phyloP scores from a whole-genome alignment of 2,113 vertebrate genomes.

The Tragulus kanchil region DNA sequence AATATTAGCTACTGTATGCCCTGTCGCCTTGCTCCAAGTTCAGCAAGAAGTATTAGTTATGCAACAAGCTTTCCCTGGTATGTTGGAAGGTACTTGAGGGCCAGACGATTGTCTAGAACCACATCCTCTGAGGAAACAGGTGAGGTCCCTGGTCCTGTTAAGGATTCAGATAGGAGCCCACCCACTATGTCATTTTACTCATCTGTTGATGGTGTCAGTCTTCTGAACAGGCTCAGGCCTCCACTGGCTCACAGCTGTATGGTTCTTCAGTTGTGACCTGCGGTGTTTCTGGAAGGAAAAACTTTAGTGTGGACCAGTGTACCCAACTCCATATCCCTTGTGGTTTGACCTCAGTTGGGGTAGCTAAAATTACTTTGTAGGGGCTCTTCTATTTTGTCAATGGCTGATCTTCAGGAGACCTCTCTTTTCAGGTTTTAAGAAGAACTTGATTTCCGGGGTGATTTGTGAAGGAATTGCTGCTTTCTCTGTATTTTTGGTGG shows the following conservation, averaged over 20 bases:
- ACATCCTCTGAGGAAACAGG: background rate
- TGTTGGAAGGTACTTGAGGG: background rate
- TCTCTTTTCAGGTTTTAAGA: background rate
- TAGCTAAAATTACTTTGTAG: background rate
- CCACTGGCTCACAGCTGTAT: background rate
- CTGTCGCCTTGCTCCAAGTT: background rate
- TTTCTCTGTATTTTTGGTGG: background rate
- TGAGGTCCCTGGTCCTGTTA: background rate
- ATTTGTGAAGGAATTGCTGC: background rate
- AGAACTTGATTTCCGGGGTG: background rate
- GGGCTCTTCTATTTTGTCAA: background rate
- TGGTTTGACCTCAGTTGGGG: background rate
- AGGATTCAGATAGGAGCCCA: background rate
- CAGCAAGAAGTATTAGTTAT: background rate
- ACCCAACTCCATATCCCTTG: background rate
- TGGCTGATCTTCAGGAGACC: background rate
- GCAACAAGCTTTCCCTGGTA: background rate
- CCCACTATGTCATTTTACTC: background rate
- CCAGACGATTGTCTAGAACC: background rate
- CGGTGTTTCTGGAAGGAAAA: background rate
- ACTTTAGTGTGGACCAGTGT: background rate
- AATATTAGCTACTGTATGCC: background rate
- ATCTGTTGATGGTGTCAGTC: background rate
- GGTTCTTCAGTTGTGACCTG: background rate
- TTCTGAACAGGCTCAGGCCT: background rate